Evolutionary conservation across 2,797 vertebrate species (phyloP).

Genomic region (Amphiprion clarkii): DNA sequence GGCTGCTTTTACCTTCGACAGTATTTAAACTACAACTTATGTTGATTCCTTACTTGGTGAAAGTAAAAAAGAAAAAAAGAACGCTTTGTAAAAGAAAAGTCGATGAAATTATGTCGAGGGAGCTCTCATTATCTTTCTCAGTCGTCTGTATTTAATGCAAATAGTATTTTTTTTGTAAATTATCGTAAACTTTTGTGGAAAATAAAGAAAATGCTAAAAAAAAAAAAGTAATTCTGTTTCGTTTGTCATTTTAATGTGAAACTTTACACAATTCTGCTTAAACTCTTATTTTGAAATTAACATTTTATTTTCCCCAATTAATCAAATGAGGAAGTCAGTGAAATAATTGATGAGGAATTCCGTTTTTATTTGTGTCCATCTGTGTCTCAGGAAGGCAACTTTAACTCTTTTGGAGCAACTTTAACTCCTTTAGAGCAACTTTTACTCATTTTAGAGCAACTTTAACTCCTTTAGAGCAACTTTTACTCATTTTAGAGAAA

Average conservation of each 20-base stretch:
- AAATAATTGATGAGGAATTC: too few relatives aligned
- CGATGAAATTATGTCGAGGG: conserved; percentile 33
- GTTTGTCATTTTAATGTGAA: neutral
- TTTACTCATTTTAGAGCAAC: too few relatives aligned
- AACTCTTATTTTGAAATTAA: too few relatives aligned
- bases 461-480: too few relatives aligned
- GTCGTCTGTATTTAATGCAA: conserved; percentile 87
- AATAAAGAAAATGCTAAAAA: conserved; percentile 74
- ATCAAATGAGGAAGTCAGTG: too few relatives aligned
- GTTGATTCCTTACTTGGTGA: conserved; percentile 39
- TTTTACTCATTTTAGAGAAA: too few relatives aligned
- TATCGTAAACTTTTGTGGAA: conserved; percentile 79
- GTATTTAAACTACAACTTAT: conserved; percentile 60
- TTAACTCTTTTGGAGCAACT: too few relatives aligned
- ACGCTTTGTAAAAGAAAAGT: conserved; percentile 41
- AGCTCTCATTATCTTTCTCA: conserved; percentile 74
- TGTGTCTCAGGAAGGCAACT: too few relatives aligned
- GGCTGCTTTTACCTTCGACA: conserved; percentile 56
- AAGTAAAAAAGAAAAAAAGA: conserved; percentile 41
- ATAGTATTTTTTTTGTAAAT: conserved; percentile 84
- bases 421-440: too few relatives aligned
- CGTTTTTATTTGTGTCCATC: too few relatives aligned
- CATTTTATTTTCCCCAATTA: too few relatives aligned
- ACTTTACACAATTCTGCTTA: too few relatives aligned
- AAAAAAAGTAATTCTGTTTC: neutral